These are phyloP conservation scores for Pyrochroa serraticornis DNA, from an alignment of 2,888 invertebrate genomes.

Conservation along the genomic window DNA sequence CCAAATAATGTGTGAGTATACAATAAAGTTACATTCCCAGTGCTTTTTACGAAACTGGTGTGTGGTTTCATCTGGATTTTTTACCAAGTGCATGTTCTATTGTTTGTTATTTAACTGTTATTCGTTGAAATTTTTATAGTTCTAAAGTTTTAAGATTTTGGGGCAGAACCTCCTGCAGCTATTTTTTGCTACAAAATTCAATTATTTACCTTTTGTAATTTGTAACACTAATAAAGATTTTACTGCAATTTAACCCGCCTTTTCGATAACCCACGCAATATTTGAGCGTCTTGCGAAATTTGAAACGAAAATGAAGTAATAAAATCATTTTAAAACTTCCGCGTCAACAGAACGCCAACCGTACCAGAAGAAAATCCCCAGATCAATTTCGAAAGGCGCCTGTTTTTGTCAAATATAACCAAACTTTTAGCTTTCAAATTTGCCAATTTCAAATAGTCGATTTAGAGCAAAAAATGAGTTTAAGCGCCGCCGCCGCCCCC, in stretches of 20 bases:
- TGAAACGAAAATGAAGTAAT: too few species aligned
- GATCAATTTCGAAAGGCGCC: too few species aligned
- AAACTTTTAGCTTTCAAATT: too few species aligned
- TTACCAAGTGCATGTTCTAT: slow-evolving; percentile 9
- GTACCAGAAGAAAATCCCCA: too few species aligned
- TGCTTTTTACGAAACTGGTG: slow-evolving; percentile 34
- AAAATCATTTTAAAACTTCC: too few species aligned
- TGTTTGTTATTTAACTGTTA: slow-evolving; percentile 5
- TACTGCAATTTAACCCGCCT: background rate
- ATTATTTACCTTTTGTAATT: background rate
- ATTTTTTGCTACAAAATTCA: background rate
- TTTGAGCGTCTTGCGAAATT: too few species aligned
- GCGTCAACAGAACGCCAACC: too few species aligned
- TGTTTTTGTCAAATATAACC: too few species aligned
- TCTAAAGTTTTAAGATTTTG: background rate
- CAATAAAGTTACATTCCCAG: slow-evolving; percentile 44
- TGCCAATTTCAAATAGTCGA: too few species aligned
- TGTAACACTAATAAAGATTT: slow-evolving; percentile 3
- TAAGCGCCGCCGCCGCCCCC: too few species aligned
- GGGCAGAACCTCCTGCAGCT: background rate
- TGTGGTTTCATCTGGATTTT: slow-evolving; percentile 11
- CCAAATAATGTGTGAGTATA: slow-evolving; percentile 35
- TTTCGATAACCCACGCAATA: too few species aligned
- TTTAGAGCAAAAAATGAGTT: too few species aligned
- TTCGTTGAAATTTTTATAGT: slow-evolving; percentile 9